Percentiles rank a stretch among this genome's conserved stretches.
These are phyloP conservation scores for Hippasteria phrygiana DNA, from an alignment of 53 echinoderm and acorn worm species.

Conservation along the genomic window DNA sequence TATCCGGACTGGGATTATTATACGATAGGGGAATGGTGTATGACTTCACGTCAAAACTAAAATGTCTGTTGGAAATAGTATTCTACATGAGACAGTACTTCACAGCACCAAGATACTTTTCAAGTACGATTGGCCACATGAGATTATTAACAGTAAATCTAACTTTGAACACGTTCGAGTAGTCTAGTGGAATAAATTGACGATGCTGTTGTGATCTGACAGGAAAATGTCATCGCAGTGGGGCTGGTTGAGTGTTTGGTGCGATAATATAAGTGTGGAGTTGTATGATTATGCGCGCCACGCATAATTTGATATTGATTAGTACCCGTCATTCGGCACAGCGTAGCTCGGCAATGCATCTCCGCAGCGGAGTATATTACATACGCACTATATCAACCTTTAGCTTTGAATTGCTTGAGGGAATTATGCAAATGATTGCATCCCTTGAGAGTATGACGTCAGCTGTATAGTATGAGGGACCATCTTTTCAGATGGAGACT, in stretches of 20 bases:
- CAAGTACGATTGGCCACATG: too few relatives aligned
- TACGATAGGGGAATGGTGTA: background rate
- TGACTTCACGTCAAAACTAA: background rate
- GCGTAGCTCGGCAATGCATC: background rate
- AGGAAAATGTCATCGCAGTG: background rate
- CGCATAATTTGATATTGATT: constrained; percentile 11
- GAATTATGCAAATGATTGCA: background rate
- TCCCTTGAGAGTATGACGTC: constrained; percentile 25
- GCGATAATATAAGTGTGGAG: background rate
- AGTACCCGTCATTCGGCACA: background rate
- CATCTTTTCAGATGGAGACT: background rate
- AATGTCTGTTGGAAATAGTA: too few relatives aligned
- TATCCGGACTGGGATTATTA: background rate
- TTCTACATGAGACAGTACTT: too few relatives aligned
- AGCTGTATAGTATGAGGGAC: constrained; percentile 17
- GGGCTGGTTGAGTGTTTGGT: background rate
- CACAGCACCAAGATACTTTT: too few relatives aligned
- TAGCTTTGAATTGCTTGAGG: background rate
- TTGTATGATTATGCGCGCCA: background rate
- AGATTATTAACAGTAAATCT: too few relatives aligned
- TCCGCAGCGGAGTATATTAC: background rate
- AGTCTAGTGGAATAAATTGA: too few relatives aligned
- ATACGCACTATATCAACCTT: background rate
- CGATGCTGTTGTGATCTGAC: too few relatives aligned
- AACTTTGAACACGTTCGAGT: too few relatives aligned